These are phyloP conservation scores for Acrobasis repandana DNA, from an alignment of 2,888 invertebrate species.

Conservation along the genomic window DNA sequence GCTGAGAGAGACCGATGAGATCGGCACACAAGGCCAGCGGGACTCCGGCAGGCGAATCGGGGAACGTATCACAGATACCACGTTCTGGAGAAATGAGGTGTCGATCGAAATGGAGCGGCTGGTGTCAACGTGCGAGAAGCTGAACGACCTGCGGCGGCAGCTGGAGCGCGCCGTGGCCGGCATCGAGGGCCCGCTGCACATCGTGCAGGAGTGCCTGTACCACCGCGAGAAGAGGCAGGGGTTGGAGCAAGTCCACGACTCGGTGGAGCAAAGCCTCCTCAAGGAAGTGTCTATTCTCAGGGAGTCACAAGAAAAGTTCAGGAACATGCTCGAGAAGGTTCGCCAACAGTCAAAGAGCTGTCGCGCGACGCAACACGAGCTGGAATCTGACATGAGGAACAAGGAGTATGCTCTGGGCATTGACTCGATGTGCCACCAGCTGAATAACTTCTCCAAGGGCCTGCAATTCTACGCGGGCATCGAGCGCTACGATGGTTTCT, in stretches of 20 bases:
- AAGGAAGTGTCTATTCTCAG: slow-evolving; percentile 92
- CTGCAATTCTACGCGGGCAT: slow-evolving; percentile 94
- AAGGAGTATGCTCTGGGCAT: slow-evolving; percentile 94
- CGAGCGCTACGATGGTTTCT: slow-evolving; percentile 94
- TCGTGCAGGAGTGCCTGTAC: slow-evolving; percentile 96
- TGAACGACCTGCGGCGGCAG: slow-evolving; percentile 86
- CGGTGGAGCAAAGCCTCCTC: slow-evolving; percentile 92
- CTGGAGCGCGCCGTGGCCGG: slow-evolving; percentile 86
- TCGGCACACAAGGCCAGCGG: slow-evolving; percentile 88
- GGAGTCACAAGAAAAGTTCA: slow-evolving; percentile 90
- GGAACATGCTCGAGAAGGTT: slow-evolving; percentile 87
- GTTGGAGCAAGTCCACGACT: slow-evolving; percentile 95
- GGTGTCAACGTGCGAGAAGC: slow-evolving; percentile 89
- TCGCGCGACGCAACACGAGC: slow-evolving; percentile 91
- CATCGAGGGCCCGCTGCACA: slow-evolving; percentile 95
- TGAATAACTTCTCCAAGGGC: slow-evolving; percentile 88
- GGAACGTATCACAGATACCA: slow-evolving; percentile 95
- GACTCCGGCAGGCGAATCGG: slow-evolving; percentile 94
- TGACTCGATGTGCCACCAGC: slow-evolving; percentile 92
- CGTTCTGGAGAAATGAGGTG: slow-evolving; percentile 96
- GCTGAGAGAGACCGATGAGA: slow-evolving; percentile 91
- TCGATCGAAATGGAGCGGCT: slow-evolving; percentile 92
- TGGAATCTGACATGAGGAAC: slow-evolving; percentile 94
- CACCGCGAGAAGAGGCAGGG: slow-evolving; percentile 94
- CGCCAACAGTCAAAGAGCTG: slow-evolving; percentile 87